Base-by-base conservation (phyloP, 1,140 invertebrate species). In the Drosophila nikananu region DNA sequence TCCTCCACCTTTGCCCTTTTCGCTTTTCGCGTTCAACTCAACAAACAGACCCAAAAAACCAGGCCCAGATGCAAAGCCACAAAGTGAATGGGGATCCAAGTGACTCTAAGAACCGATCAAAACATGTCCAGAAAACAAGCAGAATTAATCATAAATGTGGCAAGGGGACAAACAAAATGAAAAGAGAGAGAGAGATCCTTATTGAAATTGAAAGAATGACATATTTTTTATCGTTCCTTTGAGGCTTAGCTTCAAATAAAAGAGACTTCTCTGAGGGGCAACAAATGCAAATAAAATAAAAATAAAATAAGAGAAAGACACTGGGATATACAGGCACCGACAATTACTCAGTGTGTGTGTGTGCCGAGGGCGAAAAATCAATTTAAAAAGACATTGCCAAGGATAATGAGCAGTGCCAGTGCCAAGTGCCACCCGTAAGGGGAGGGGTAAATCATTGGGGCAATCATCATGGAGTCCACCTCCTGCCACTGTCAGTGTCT, bases 351-450 rank as follows among this genome's bases (percentile, higher is more conserved):
- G 12, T 13, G n/a, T 48, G 44, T 32, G 25, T 25, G 27, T 70
- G 80, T 80, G 73, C 77, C 48, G 66, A 77, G 72, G 74, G 77
- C 80, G 51, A 75, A 86, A 87, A 86, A 87, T 83, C 83, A 87
- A 87, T 87, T 87, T 89, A 72, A 83, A 83, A 80, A 71, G 74
- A 42, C 80, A 67, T 83, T 81, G 64, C 72, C 83, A 87, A 89
- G 77, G 83, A 89, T 80, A 87, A 87, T 87, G 83, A 86, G 79
- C 75, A 59, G 66, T 46, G 17, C 19, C 68, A 58, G 49, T 44
- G 19, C 42, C 44, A 46, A 44, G 41, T 27, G 27, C 27, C 27
- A 27, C 30, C 30, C 9, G 9, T 1, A 25, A 17, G 9, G 15
- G 13, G 21, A 4, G 44, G 5, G 6, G 21, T 7, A n/a, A 27